These are phyloP conservation scores for Synergus japonicus DNA, from an alignment of 2,888 invertebrate species.

Conservation along the genomic window DNA sequence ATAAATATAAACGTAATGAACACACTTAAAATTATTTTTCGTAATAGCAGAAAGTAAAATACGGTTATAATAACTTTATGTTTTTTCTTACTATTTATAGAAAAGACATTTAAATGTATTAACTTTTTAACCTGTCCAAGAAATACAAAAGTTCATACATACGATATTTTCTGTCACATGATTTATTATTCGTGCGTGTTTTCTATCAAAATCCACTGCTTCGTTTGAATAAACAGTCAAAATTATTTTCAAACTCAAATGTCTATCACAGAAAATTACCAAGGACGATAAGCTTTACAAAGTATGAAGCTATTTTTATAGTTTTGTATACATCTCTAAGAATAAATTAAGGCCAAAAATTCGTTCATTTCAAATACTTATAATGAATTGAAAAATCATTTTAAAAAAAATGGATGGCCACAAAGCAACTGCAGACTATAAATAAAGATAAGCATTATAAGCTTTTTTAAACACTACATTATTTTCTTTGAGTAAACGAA, in stretches of 20 bases:
- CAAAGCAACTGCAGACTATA: neutral
- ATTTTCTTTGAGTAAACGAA: neutral
- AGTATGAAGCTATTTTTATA: neutral
- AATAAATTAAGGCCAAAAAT: no score
- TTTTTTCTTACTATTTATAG: neutral
- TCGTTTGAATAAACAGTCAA: slow-evolving; percentile 9
- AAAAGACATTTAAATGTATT: neutral
- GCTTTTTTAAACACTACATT: neutral
- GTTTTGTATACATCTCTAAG: no score
- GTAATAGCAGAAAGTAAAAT: neutral
- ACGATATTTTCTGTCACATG: slow-evolving; percentile 5
- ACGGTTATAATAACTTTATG: neutral
- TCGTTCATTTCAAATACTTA: no score
- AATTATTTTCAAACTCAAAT: slow-evolving; percentile 19
- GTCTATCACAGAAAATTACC: slow-evolving; percentile 8
- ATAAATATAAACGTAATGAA: neutral
- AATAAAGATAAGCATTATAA: neutral
- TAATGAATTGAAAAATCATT: no score
- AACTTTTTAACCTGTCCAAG: neutral
- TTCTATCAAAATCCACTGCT: slow-evolving; percentile 6
- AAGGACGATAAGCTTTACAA: neutral
- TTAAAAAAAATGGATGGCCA: no score
- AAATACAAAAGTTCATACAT: neutral
- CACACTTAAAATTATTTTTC: neutral
- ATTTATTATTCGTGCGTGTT: slow-evolving; percentile 23